phyloP scores from a whole-genome alignment of 2,113 vertebrate species.

The Corythaixoides concolor region DNA sequence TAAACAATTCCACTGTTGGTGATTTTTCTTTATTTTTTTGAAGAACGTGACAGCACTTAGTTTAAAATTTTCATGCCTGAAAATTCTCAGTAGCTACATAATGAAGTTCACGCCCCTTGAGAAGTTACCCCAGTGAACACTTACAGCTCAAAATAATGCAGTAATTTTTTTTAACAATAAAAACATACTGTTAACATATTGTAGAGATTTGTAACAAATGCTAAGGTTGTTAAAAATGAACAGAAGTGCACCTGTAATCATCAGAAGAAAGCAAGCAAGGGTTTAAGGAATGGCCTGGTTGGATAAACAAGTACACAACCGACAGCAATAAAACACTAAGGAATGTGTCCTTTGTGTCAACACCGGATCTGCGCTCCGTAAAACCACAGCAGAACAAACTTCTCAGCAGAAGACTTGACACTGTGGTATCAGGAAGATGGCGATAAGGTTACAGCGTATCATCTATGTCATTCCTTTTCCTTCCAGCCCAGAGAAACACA shows the following conservation, averaged over 20 bases:
- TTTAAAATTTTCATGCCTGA: neutral
- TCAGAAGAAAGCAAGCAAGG: neutral
- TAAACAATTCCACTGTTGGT: neutral
- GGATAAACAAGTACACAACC: neutral
- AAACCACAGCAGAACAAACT: neutral
- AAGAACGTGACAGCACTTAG: neutral
- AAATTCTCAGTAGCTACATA: neutral
- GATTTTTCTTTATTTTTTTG: neutral
- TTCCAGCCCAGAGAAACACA: neutral
- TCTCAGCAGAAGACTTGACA: neutral
- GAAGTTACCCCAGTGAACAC: neutral
- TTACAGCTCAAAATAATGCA: neutral
- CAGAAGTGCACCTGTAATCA: neutral
- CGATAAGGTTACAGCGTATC: neutral
- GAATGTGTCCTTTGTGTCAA: fast-evolving
- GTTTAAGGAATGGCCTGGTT: neutral
- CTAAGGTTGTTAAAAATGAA: neutral
- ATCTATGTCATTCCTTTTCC: neutral
- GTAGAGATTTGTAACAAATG: neutral
- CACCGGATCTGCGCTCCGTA: fast-evolving
- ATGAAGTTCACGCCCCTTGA: neutral
- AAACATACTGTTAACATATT: neutral
- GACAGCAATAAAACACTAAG: neutral
- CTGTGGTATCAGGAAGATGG: fast-evolving
- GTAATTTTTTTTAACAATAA: neutral